These are phyloP conservation scores for Crotalus tigris DNA, from an alignment of 2,113 vertebrate genomes.

Conservation along the genomic window DNA sequence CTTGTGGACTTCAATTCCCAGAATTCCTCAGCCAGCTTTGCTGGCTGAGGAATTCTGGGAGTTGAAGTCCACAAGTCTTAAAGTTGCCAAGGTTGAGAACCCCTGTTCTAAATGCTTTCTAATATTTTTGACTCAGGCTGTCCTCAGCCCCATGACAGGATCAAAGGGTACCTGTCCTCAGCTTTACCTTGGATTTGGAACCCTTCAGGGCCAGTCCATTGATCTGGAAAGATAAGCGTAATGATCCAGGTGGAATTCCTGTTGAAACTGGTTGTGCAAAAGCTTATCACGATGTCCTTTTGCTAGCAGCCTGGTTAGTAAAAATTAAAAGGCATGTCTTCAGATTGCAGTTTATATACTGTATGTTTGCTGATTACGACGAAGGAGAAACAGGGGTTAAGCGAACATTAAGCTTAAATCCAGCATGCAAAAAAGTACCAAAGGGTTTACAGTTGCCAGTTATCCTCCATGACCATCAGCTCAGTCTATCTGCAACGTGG, in stretches of 20 bases:
- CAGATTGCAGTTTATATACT: too few relatives aligned
- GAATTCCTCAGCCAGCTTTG: too few relatives aligned
- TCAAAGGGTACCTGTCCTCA: too few relatives aligned
- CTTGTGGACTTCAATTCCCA: too few relatives aligned
- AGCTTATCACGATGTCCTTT: not conserved
- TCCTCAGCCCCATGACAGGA: not conserved
- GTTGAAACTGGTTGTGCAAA: not conserved
- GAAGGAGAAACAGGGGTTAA: not conserved
- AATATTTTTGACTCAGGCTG: not conserved
- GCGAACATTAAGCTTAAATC: not conserved
- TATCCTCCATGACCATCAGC: not conserved
- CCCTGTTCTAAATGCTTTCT: not conserved
- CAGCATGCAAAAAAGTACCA: not conserved
- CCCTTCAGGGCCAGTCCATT: too few relatives aligned
- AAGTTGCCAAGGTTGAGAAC: too few relatives aligned
- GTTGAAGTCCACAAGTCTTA: too few relatives aligned
- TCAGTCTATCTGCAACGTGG: not conserved
- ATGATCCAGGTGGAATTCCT: not conserved
- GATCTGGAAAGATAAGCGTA: not conserved
- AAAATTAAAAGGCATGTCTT: not conserved
- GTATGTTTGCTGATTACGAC: too few relatives aligned
- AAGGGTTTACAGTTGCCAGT: not conserved
- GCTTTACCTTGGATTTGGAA: not conserved
- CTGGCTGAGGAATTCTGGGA: too few relatives aligned
- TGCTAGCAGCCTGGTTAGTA: not conserved